Evolutionary conservation across 2,797 vertebrate genomes (phyloP).

Genomic region (Sebastes umbrosus): DNA sequence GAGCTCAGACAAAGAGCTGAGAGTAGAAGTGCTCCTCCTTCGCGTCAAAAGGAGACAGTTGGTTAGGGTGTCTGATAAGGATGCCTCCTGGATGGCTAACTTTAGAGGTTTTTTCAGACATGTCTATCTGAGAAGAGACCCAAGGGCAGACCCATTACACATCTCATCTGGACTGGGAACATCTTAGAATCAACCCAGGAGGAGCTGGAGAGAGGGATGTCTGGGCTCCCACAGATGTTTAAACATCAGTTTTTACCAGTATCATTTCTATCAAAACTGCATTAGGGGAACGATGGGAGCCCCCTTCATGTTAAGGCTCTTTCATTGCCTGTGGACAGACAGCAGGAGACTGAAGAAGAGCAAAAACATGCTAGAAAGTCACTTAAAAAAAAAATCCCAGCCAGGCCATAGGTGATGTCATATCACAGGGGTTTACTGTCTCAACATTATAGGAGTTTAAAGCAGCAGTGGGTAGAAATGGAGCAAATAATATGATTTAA

Average conservation of each 20-base stretch:
- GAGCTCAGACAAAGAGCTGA: no score
- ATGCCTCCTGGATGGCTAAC: no score
- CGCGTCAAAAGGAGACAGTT: no score
- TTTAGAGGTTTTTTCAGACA: no score
- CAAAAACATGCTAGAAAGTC: not conserved
- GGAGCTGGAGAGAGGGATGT: not conserved
- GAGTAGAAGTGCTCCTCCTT: no score
- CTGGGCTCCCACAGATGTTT: not conserved
- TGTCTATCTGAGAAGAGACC: no score
- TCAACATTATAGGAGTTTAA: not conserved
- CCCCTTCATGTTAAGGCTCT: not conserved
- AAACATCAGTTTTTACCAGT: not conserved
- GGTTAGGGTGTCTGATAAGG: no score
- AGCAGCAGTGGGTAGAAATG: no score
- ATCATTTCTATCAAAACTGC: not conserved
- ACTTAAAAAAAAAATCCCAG: not conserved
- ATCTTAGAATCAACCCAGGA: not conserved
- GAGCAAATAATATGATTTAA: no score
- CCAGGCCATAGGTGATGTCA: not conserved
- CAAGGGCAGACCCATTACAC: not conserved
- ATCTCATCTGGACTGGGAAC: not conserved
- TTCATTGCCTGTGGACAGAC: not conserved
- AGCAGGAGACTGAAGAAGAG: not conserved
- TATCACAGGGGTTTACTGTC: not conserved
- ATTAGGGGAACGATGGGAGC: not conserved